Percentiles rank a stretch among this genome's conserved stretches.
Evolutionary conservation across 1,140 invertebrate species (phyloP).

Genomic region (Drosophila leontia): DNA sequence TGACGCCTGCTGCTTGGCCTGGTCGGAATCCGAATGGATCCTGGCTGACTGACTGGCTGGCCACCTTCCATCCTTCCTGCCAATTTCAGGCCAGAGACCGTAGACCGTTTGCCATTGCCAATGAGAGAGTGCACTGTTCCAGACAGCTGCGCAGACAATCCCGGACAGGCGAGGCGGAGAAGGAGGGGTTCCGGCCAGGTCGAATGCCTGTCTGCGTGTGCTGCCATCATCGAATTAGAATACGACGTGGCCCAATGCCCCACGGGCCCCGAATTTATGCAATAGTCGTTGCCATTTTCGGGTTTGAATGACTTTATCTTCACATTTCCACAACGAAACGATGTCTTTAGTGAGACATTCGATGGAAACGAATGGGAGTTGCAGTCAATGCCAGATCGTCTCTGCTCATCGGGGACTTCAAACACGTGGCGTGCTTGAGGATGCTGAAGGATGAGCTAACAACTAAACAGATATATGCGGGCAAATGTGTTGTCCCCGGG

Average conservation of each 20-base stretch:
- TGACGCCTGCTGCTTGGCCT: constrained; percentile 39
- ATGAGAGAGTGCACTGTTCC: constrained; percentile 71
- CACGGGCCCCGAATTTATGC: constrained; percentile 59
- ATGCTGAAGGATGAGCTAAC: constrained; percentile 12
- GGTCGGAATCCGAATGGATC: constrained; percentile 10
- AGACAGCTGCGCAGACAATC: constrained; percentile 62
- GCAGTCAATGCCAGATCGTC: background rate
- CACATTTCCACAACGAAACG: constrained; percentile 54
- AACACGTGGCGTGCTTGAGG: constrained; percentile 13
- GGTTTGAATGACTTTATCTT: constrained; percentile 67
- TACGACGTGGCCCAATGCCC: constrained; percentile 40
- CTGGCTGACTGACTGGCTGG: constrained; percentile 14
- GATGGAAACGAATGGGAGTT: constrained; percentile 43
- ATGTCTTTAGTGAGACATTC: constrained; percentile 60
- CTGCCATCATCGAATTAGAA: constrained; percentile 52
- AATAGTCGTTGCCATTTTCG: constrained; percentile 64
- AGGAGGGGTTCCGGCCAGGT: constrained; percentile 17
- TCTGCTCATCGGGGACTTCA: constrained; percentile 2
- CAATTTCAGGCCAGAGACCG: constrained; percentile 24
- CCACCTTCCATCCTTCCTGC: constrained; percentile 14
- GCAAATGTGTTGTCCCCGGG: background rate
- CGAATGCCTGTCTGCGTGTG: constrained; percentile 38
- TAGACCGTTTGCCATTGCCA: constrained; percentile 52
- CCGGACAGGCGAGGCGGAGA: constrained; percentile 18
- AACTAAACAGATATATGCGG: constrained; percentile 7